These are phyloP conservation scores for Harlomillsia oculata DNA, from an alignment of 1,140 invertebrate species.

Conservation along the genomic window DNA sequence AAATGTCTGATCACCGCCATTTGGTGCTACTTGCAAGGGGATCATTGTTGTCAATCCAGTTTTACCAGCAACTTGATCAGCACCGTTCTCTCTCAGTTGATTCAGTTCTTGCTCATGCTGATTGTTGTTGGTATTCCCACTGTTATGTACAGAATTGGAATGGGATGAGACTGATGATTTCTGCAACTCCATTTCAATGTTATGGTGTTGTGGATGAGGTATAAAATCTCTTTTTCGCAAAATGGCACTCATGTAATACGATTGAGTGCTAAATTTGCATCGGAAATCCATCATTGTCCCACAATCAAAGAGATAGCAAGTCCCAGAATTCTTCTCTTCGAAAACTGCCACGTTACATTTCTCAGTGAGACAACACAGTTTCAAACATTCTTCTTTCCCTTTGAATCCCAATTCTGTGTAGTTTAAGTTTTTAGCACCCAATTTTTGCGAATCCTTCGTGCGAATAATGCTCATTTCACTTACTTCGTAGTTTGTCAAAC, in stretches of 20 bases:
- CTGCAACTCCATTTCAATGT: no score
- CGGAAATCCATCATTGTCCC: slow-evolving; percentile 77
- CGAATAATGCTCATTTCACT: no score
- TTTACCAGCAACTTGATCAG: no score
- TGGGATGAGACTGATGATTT: no score
- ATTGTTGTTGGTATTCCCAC: slow-evolving; percentile 17
- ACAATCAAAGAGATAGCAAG: slow-evolving; percentile 86
- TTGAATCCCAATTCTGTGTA: slow-evolving; percentile 60
- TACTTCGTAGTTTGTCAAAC: no score
- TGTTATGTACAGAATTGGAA: no score
- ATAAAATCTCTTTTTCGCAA: slow-evolving; percentile 44
- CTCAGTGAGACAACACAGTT: slow-evolving; percentile 73
- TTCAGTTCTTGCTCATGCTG: slow-evolving; percentile 67
- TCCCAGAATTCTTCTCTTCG: slow-evolving; percentile 77
- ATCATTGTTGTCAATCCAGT: no score
- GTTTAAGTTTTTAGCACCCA: slow-evolving; percentile 80
- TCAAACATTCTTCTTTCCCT: slow-evolving; percentile 66
- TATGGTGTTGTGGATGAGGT: no score
- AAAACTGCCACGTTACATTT: slow-evolving; percentile 83
- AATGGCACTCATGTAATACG: slow-evolving; percentile 79
- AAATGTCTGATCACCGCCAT: no score
- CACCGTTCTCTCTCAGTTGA: slow-evolving; percentile 62
- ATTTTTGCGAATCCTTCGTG: slow-evolving; percentile 70
- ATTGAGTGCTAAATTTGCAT: slow-evolving; percentile 82
- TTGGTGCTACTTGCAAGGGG: no score